Evolutionary conservation across 2,113 vertebrate genomes (phyloP).

Genomic region (Anguilla rostrata): DNA sequence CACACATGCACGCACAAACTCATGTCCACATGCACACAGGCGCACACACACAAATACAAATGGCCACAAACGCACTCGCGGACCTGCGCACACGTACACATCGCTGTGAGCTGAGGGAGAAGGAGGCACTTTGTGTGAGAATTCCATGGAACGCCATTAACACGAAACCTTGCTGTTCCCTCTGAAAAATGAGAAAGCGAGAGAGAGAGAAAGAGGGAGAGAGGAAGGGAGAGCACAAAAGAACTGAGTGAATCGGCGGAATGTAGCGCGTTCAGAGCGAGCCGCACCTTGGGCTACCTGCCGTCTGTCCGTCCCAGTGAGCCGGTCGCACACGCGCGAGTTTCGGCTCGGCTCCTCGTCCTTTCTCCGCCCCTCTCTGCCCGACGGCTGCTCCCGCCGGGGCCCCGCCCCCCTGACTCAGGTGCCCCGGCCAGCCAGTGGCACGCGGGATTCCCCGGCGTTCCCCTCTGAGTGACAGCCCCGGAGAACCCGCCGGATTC

Average conservation of each 20-base stretch:
- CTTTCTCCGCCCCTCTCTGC: not conserved
- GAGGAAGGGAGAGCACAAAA: not conserved
- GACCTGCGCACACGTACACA: not conserved
- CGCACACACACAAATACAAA: not conserved
- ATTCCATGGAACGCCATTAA: not conserved
- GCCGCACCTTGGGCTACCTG: not conserved
- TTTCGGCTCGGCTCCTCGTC: not conserved
- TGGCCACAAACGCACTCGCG: not conserved
- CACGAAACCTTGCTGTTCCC: not conserved
- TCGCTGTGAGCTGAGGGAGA: not conserved
- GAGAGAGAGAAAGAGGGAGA: no score
- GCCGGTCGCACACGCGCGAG: not conserved
- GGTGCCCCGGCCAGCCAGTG: not conserved
- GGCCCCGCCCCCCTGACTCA: slow-evolving; percentile 9
- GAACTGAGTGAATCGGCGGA: not conserved
- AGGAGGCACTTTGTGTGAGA: not conserved
- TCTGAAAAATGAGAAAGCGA: not conserved
- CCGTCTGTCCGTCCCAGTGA: not conserved
- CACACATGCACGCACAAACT: not conserved
- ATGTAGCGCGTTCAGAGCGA: not conserved
- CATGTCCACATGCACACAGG: not conserved
- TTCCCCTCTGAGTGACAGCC: slow-evolving; percentile 24
- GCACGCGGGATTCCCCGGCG: slow-evolving; percentile 4
- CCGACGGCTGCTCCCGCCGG: slow-evolving; percentile 17
- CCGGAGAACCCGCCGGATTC: not conserved